Base-by-base conservation (phyloP, 2,797 vertebrate species). In the Darevskia mixta region DNA sequence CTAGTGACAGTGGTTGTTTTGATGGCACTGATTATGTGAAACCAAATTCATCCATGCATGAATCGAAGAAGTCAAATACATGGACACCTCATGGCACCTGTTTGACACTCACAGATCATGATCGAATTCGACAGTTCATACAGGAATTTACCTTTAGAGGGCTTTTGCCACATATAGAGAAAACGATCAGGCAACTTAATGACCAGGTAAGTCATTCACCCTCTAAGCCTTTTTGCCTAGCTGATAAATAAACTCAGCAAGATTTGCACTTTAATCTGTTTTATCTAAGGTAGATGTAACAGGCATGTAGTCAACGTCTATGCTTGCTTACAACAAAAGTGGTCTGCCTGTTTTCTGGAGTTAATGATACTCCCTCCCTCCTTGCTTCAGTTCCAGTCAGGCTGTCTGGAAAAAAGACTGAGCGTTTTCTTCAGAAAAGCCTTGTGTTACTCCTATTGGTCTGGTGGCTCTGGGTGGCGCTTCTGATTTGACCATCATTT, bases 101-200 rank as follows among this genome's bases (percentile, higher is more conserved):
- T 94, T 97, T 99, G 92, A 98, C 98, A 15, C 98, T 99, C 41
- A 99, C 97, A 4, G 99, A 99, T 96, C 99, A 99, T 0, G 99
- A 99, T 95, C 97, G 97, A 94, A 98, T 99, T 95, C 97, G 99
- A 67, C 98, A 99, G 91, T 99, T 99, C 92, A 97, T 99, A 93
- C 99, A 99, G 87, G 99, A 99, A 94, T 99, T 99, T 94, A 99
- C 98, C 4, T 99, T 99, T 96, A 97, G 99, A 85, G 99, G 99
- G 58, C 98, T 99, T 93, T 92, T 99, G 90, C 99, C 99, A 1
- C 99, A 99, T 93, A 97, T 99, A 79, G 99, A 99, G 96, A 99
- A 99, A 96, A 99, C 98, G 93, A 99, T 99, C 94, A 95, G 99
- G 25, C 99, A 99, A 86, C 98, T 99, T 82, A 99, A 99, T n/a